Conservation (phyloP, 2,888 invertebrate species). For the Drosophila kokeensis region DNA sequence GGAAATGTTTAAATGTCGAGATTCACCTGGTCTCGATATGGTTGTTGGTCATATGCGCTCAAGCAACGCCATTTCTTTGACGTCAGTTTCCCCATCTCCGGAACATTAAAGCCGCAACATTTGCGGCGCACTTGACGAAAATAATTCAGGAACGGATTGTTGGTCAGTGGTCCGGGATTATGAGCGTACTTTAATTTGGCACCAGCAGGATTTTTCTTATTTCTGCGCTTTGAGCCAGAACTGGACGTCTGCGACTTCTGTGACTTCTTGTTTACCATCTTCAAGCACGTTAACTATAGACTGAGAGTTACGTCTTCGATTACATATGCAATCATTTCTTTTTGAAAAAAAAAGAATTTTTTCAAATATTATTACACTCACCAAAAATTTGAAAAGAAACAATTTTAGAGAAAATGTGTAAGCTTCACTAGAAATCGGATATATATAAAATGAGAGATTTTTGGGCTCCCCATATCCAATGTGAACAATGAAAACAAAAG, state of each 20-base stretch:
- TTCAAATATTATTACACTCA: background rate
- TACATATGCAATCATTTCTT: background rate
- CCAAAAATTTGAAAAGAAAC: background rate
- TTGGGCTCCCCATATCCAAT: background rate
- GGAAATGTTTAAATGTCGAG: background rate
- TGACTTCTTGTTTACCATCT: background rate
- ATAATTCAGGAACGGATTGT: background rate
- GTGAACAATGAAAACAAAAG: background rate
- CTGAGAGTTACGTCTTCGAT: background rate
- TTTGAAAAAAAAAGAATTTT: background rate
- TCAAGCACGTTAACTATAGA: too few species aligned
- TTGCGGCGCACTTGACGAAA: background rate
- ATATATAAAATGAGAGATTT: too few species aligned
- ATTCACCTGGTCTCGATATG: background rate
- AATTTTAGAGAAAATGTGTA: too few species aligned
- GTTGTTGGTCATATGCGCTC: fast-evolving
- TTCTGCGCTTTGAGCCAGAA: background rate
- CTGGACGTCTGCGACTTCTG: background rate
- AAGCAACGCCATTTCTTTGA: background rate
- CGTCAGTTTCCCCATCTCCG: fast-evolving
- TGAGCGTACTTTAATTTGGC: background rate
- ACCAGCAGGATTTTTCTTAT: background rate
- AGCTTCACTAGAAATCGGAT: background rate
- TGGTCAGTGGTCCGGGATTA: background rate
- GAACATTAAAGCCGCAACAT: background rate